Evolutionary conservation across 35 echinoderm and acorn worm species (phyloP), one percentile per base, ranked within the genome.

Genomic region (Ophioderma brevispina): DNA sequence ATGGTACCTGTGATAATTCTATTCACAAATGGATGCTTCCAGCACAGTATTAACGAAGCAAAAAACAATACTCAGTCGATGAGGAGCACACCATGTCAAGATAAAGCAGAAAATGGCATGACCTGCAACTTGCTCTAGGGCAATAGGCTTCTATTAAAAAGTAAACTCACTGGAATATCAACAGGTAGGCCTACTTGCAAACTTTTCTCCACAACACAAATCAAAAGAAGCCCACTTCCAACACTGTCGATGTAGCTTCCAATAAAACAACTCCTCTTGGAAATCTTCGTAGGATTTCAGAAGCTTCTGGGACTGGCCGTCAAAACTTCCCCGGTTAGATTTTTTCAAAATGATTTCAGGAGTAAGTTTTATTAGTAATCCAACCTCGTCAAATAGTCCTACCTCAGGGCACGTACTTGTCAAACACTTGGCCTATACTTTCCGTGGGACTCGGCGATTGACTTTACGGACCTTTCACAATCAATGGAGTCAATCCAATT

Each of bases 391-490:
- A 25, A 8, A 25, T 46, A 46, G 41, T 46, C 17, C 41, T 8
- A 4, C 23, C 2, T 70, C 46, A 21, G 8, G 46, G 8, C 21
- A 11, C 8, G 8, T 11, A 52, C 21, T 11, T 21, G 21, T 52
- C 21, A 8, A 8, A 52, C 21, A 30, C 59, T 15, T 25, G 1
- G 59, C n/a, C 10, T 30, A 70, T 30, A 15, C 2, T 70, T 70
- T 70, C 10, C 59, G 28, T 30, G 28, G n/a, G 15, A 70, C 59
- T 25, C 2, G 59, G 10, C 59, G n/a, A 25, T 70, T 25, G n/a
- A 70, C n/a, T 70, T 70, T 70, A 15, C 59, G 59, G 59, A 70
- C 59, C n/a, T 70, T 70, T 25, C 59, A 70, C n/a, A 70, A 70
- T 70, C 59, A n/a, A n/a, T n/a, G 59, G 59, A 25, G n/a, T 8